These are phyloP conservation scores for Leptopilina syphax DNA, from an alignment of 2,888 invertebrate genomes.

Conservation along the genomic window DNA sequence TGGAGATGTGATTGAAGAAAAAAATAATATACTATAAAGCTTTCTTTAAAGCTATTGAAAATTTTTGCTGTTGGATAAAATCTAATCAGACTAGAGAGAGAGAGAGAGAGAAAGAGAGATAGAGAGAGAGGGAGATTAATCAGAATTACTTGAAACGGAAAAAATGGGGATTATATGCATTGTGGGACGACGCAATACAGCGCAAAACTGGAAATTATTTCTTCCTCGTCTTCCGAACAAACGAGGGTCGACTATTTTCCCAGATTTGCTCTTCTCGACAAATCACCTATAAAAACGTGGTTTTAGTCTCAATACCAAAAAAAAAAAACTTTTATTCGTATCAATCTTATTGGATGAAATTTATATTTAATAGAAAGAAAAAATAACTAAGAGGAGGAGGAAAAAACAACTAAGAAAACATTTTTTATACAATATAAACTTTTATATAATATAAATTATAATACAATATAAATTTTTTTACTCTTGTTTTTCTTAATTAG, in stretches of 20 bases:
- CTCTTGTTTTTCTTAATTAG: no score
- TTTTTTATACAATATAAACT: no score
- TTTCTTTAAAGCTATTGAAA: neutral
- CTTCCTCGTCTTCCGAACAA: constrained; percentile 2
- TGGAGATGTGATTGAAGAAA: neutral
- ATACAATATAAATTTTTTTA: no score
- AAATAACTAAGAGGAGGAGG: no score
- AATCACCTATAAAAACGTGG: neutral
- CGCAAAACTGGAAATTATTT: constrained; percentile 6
- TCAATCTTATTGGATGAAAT: neutral
- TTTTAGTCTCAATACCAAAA: neutral
- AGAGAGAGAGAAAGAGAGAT: neutral
- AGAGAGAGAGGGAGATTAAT: neutral
- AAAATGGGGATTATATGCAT: constrained; percentile 17
- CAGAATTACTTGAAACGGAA: constrained; percentile 17
- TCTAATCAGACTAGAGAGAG: neutral
- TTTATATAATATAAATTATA: no score
- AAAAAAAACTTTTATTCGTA: neutral
- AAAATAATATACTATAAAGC: neutral
- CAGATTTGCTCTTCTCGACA: constrained; percentile 5
- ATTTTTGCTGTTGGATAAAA: constrained; percentile 11
- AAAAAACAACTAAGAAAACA: no score
- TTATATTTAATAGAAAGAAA: no score
- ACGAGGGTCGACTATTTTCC: neutral
- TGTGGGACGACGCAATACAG: constrained; percentile 12